Base-by-base conservation (phyloP, 2,888 invertebrate species). In the Drosophila acutilabella region DNA sequence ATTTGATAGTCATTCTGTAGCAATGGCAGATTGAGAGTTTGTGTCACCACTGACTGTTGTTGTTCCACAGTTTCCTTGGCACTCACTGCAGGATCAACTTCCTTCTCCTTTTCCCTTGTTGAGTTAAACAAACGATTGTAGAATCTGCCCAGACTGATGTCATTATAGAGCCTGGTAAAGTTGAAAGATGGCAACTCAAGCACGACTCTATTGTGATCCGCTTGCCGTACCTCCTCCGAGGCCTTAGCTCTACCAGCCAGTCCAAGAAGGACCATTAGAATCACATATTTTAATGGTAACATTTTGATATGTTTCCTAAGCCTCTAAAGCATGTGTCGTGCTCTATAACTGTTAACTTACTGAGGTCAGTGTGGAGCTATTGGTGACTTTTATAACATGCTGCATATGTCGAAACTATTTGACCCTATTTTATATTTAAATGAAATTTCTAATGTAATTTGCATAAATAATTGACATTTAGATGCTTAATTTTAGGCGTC, bases 401-500 rank as follows among this genome's bases (percentile, higher is more conserved):
- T 18, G 41, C 38, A 6, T 13, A 11, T 6, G 20, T 36, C 14
- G 4, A 4, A 10, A 13, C 30, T 41, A 16, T 6, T 36, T 57
- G 41, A 64, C 57, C 57, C 16, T 36, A 33, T 36, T 57, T 40
- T 45, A 56, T 56, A 57, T 62, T 33, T 30, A 47, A 47, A 53
- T 61, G 7, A 20, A 40, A 26, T 60, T 61, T 54, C 54, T 47
- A 40, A 30, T 42, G 44, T 11, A 26, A 48, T 64, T 57, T 64
- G 64, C 64, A 64, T 64, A 57, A 57, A 57, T 44, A 57, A 50
- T 36, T 50, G 50, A 42, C 20, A 48, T 30, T 14, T 4, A 20
- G 16, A 16, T 26, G 41, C 14, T 26, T 16, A 14, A 14, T 33
- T 42, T 33, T 26, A 48, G 41, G 40, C 56, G 38, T 40, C 36